Conservation (phyloP, 2,888 invertebrate genomes). For the Ophion costatus region DNA sequence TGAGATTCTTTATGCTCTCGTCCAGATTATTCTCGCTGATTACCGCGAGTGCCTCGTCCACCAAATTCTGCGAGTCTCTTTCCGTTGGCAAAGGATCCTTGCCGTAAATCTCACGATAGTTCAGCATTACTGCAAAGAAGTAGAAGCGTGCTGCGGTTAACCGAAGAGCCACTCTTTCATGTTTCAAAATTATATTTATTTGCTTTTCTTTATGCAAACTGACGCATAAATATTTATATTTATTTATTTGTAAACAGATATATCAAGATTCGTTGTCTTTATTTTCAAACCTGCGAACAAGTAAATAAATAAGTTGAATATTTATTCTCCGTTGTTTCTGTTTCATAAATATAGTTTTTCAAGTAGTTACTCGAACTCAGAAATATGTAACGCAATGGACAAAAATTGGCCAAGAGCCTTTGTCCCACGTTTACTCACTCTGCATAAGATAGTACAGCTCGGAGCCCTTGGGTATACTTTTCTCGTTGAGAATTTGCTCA, state of each 20-base stretch:
- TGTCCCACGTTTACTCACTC: conserved; percentile 82
- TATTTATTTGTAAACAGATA: no score
- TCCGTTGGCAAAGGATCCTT: conserved; percentile 89
- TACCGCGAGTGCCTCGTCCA: conserved; percentile 83
- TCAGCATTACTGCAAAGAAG: conserved; percentile 86
- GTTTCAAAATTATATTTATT: neutral
- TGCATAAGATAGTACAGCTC: conserved; percentile 89
- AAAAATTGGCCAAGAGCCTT: neutral
- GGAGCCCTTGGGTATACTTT: conserved; percentile 77
- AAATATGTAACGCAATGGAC: neutral
- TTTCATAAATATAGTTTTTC: no score
- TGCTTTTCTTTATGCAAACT: neutral
- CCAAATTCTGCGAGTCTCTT: conserved; percentile 87
- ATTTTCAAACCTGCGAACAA: no score
- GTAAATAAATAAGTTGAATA: neutral
- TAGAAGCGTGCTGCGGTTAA: conserved; percentile 29
- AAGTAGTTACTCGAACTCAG: neutral
- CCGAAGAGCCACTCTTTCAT: neutral
- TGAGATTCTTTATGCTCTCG: conserved; percentile 83
- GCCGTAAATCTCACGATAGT: conserved; percentile 89
- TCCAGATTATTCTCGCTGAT: conserved; percentile 78
- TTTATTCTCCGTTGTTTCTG: neutral
- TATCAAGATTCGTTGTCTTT: no score
- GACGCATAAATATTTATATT: neutral
- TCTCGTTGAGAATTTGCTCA: conserved; percentile 87